phyloP scores from a whole-genome alignment of 2,113 vertebrate genomes.

The Pterocles burchelli region DNA sequence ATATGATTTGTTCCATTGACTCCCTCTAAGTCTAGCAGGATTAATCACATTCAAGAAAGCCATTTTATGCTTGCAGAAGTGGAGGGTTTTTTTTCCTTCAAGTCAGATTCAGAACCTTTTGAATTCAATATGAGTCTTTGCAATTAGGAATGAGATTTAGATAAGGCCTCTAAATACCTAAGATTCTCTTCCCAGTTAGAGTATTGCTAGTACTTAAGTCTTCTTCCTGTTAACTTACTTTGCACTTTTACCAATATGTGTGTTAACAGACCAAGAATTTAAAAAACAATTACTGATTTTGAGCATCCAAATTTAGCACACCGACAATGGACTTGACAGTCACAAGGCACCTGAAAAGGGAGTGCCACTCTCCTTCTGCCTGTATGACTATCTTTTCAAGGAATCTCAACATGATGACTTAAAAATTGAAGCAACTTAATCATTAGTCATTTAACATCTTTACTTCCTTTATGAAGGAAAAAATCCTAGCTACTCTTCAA shows the following conservation, averaged over 20 bases:
- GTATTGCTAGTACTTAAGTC: neutral
- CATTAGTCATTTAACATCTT: neutral
- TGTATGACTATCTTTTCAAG: neutral
- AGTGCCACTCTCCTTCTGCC: neutral
- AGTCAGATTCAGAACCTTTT: neutral
- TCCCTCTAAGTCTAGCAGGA: slow-evolving; percentile 39
- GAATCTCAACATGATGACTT: neutral
- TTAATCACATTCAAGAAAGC: slow-evolving; percentile 30
- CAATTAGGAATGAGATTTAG: neutral
- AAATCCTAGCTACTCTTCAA: neutral
- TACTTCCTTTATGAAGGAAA: neutral
- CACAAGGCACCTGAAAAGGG: neutral
- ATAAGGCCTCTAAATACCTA: neutral
- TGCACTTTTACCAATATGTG: neutral
- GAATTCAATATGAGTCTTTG: neutral
- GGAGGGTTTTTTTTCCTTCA: fast-evolving
- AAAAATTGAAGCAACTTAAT: neutral
- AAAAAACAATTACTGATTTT: neutral
- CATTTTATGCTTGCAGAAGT: neutral
- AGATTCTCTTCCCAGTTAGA: neutral
- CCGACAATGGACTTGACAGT: neutral
- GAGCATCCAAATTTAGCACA: neutral
- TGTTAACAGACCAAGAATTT: neutral
- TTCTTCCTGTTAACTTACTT: neutral
- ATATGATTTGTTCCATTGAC: slow-evolving; percentile 68